Base-by-base conservation (phyloP, 2,888 invertebrate species). In the Altica lythri region DNA sequence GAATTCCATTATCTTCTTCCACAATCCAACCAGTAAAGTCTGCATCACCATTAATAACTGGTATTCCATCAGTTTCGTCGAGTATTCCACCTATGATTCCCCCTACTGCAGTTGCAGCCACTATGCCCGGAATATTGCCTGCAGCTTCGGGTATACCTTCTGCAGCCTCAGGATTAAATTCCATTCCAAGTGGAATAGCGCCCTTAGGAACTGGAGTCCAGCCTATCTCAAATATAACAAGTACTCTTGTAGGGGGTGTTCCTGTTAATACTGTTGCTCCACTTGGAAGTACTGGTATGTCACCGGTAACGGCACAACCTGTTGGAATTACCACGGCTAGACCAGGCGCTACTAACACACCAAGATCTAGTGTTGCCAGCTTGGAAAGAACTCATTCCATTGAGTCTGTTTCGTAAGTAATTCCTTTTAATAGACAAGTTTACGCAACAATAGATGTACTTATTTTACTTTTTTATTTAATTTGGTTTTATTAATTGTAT, bases 301-400 rank as follows among this genome's bases (percentile, higher is more conserved):
- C 55, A 14, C 60, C 65, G 18, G 58, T 55, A 19, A 22, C 42
- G 13, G 35, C 8, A 12, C 42, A 45, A 5, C 27, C 42, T 5
- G 18, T 48, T 27, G 46, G 55, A 10, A 29, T 57, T 9, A n/a
- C n/a, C n/a, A n/a, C n/a, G n/a, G n/a, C n/a, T n/a, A n/a, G n/a
- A n/a, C 71, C 74, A 3, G 68, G 71, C 12, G 73, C 74, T 27
- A 72, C 71, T n/a, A 75, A 72, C 54, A 76, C 76, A 12, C 76
- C 77, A 4, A 67, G 76, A 53, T 68, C 74, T 5, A 77, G 76
- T 62, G 65, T 78, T 29, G 64, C 71, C 10, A 76, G 75, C 61
- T 61, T 78, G 34, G 78, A 78, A 51, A 76, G 79, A 51, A 67
- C 73, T 12, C 74, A 75, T 47, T 76, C 79, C 37, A 71, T 78